Base-by-base conservation (phyloP, 2,113 vertebrate species). In the Dasyprocta punctata region DNA sequence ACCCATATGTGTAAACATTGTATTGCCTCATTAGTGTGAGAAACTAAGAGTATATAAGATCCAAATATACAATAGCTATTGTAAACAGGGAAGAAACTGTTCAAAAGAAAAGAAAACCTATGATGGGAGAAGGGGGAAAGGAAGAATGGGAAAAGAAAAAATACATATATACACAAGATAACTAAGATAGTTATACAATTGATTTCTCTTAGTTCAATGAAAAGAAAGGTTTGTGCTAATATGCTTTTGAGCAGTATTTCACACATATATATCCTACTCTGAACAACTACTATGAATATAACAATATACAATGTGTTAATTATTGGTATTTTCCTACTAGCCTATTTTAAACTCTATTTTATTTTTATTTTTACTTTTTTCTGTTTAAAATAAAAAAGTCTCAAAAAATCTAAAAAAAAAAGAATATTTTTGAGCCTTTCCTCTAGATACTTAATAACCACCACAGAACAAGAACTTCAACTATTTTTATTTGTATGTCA, bases 401-500 rank as follows among this genome's bases (percentile, higher is more conserved):
- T 36, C 52, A 13, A 67, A 67, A 36, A 65, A 65, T 33, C 3
- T 65, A 13, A 65, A 65, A 13, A 65, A 36, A 33, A 36, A 65
- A 16, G 87, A 78, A 65, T 38, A 71, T 80, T 84, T 63, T 63
- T 93, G 93, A 86, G 0, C 4, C 16, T 38, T 26, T 90, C 38
- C 58, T 83, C 58, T 41, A 77, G 44, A 92, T 86, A 95, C 56
- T 38, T 54, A 89, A 14, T 19, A 96, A 73, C 19, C 26, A 89
- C 22, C 26, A 60, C 5, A 93, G 80, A 65, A 80, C 73, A 93
- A 93, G 22, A 2, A 3, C 14, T 44, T 69, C 4, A 14, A 73
- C 71, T 95, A 12, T 80, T 96, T 88, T 78, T 10, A 78, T 92
- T 89, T 91, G 65, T 67, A 87, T 58, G 36, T 56, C 13, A 97